phyloP scores from a whole-genome alignment of 35 echinoderm and acorn worm species.

The Nesometra sesokonis region DNA sequence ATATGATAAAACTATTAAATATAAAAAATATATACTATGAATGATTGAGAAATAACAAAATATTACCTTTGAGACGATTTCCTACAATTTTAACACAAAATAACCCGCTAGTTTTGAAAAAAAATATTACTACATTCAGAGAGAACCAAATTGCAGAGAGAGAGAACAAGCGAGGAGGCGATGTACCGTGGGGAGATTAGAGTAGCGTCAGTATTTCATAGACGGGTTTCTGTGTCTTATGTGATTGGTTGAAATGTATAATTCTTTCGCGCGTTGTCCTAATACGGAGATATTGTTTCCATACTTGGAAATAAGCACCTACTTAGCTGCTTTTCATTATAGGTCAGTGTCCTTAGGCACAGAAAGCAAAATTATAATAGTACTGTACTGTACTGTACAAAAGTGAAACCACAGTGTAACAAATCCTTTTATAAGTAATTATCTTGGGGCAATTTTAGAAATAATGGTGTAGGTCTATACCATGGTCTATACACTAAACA shows the following conservation, averaged over 20 bases:
- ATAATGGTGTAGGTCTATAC: too few relatives aligned
- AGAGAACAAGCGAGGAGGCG: not conserved
- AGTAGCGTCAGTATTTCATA: not conserved
- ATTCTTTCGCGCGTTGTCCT: not conserved
- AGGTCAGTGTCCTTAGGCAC: not conserved
- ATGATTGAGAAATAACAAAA: not conserved
- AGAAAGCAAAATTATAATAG: too few relatives aligned
- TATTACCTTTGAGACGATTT: not conserved
- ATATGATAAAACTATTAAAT: too few relatives aligned
- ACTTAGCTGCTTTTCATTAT: not conserved
- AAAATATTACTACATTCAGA: not conserved
- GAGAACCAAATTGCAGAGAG: not conserved
- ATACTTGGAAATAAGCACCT: not conserved
- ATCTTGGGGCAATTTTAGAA: too few relatives aligned
- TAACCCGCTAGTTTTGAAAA: not conserved
- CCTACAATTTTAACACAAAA: not conserved
- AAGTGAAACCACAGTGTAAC: too few relatives aligned
- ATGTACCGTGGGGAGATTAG: not conserved
- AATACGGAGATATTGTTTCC: not conserved
- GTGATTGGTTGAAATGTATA: not conserved
- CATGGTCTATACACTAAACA: too few relatives aligned
- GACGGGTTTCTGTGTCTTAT: not conserved
- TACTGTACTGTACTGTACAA: too few relatives aligned
- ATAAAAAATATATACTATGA: too few relatives aligned
- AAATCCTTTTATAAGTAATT: too few relatives aligned